phyloP scores from a whole-genome alignment of 2,888 invertebrate species.

The Lycaena phlaeas region DNA sequence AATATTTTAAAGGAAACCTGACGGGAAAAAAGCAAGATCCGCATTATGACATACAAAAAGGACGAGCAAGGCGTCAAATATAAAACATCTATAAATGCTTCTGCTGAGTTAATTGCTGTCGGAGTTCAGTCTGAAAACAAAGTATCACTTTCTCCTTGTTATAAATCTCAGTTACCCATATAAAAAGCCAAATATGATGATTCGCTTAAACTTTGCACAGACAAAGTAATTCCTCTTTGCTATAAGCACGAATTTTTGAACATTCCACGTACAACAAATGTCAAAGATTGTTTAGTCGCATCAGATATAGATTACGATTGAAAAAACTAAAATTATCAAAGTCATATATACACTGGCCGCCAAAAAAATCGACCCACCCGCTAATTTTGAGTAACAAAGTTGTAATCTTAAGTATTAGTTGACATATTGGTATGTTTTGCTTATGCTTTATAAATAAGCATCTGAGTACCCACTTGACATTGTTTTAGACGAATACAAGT shows the following conservation, averaged over 20 bases:
- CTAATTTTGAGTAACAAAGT: background rate
- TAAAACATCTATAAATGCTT: slow-evolving; percentile 17
- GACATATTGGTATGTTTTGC: slow-evolving; percentile 2
- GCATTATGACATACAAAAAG: slow-evolving; percentile 20
- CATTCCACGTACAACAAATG: slow-evolving; percentile 12
- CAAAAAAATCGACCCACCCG: slow-evolving; percentile 1
- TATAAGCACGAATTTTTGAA: slow-evolving; percentile 16
- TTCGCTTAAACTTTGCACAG: slow-evolving; percentile 16
- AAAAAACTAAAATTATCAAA: too few relatives aligned
- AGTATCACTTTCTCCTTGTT: slow-evolving; percentile 18
- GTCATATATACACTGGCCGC: too few relatives aligned
- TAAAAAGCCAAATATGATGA: slow-evolving; percentile 19
- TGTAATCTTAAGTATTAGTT: slow-evolving; percentile 2
- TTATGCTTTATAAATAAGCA: background rate
- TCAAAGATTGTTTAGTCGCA: slow-evolving; percentile 16
- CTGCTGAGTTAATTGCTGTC: slow-evolving; percentile 14
- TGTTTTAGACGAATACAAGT: slow-evolving; percentile 3
- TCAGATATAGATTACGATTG: slow-evolving; percentile 16
- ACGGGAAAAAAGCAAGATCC: slow-evolving; percentile 22
- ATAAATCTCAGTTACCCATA: slow-evolving; percentile 17
- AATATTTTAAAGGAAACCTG: slow-evolving; percentile 21
- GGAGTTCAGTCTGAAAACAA: slow-evolving; percentile 20
- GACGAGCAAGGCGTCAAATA: slow-evolving; percentile 10
- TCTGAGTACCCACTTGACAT: slow-evolving; percentile 1
- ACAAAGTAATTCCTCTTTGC: slow-evolving; percentile 18